phyloP scores from a whole-genome alignment of 2,797 vertebrate species.

The Sebastes umbrosus region DNA sequence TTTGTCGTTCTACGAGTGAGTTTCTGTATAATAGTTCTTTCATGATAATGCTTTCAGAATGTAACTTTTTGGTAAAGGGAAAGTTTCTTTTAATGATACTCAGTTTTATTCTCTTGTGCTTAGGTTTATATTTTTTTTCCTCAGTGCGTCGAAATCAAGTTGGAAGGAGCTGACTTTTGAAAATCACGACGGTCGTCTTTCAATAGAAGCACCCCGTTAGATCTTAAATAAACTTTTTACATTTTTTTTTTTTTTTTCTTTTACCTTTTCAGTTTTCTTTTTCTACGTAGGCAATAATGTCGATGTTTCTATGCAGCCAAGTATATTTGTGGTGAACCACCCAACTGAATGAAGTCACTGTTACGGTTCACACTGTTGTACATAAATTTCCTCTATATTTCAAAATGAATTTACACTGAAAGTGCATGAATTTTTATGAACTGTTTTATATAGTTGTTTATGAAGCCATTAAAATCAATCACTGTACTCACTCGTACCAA shows the following conservation, averaged over 20 bases:
- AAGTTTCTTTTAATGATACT: conserved; percentile 77
- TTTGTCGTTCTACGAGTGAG: conserved; percentile 85
- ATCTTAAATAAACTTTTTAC: conserved; percentile 74
- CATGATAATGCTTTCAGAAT: conserved; percentile 88
- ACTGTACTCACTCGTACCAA: conserved; percentile 80
- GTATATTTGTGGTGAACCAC: conserved; percentile 90
- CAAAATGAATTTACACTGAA: conserved; percentile 97
- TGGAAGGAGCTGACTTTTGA: conserved; percentile 71
- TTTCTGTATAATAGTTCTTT: conserved; percentile 84
- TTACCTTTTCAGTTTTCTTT: conserved; percentile 61
- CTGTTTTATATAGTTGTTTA: conserved; percentile 89
- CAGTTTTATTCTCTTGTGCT: conserved; percentile 65
- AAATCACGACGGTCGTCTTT: conserved; percentile 64
- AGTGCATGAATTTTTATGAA: conserved; percentile 87
- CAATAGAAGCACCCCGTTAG: conserved; percentile 72
- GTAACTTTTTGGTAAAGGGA: conserved; percentile 89
- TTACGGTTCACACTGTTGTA: conserved; percentile 95
- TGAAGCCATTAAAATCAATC: conserved; percentile 89
- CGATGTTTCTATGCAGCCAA: conserved; percentile 97
- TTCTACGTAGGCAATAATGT: conserved; percentile 94
- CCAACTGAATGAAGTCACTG: conserved; percentile 89
- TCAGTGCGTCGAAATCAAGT: conserved; percentile 75
- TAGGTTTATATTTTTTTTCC: conserved; percentile 66
- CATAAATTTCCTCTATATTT: conserved; percentile 95
- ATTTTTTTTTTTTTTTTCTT: conserved; percentile 64